phyloP scores from a whole-genome alignment of 37 sponge, comb jelly and placozoan genomes.

The Theonella swinhoei region DNA sequence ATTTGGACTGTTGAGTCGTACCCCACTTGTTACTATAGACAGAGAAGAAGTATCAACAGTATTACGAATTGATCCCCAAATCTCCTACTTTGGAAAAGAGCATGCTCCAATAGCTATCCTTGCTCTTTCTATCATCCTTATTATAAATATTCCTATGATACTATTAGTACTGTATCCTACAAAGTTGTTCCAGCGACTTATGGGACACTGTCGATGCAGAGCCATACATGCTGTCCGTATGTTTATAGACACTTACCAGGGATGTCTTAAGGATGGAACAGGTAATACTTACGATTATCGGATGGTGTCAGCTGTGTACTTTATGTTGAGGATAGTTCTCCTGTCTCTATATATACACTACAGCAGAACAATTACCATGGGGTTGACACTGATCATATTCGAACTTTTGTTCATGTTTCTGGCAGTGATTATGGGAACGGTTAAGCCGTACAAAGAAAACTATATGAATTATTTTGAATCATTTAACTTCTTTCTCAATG shows the following conservation, averaged over 20 bases:
- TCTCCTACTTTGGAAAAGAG: background rate
- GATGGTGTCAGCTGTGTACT: background rate
- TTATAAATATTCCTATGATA: background rate
- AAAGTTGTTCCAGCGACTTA: background rate
- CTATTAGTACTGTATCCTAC: background rate
- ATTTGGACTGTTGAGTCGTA: background rate
- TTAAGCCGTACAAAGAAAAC: background rate
- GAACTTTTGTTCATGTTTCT: background rate
- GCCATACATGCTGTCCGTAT: background rate
- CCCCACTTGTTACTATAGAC: background rate
- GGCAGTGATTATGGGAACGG: no score
- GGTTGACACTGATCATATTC: background rate
- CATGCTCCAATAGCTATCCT: background rate
- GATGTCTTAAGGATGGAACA: constrained; percentile 11
- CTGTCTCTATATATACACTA: background rate
- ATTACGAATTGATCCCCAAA: background rate
- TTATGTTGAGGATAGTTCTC: background rate
- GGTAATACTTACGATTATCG: background rate
- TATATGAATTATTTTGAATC: background rate
- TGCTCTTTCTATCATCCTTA: background rate
- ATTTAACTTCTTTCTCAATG: background rate
- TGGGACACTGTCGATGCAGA: background rate
- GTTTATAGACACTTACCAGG: background rate
- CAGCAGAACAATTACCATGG: background rate
- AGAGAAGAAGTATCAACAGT: background rate